A percentile compares a stretch with the other conserved stretches of the same genome.
These are phyloP conservation scores for Mercenaria mercenaria DNA, from an alignment of 1,140 invertebrate species.

Conservation along the genomic window DNA sequence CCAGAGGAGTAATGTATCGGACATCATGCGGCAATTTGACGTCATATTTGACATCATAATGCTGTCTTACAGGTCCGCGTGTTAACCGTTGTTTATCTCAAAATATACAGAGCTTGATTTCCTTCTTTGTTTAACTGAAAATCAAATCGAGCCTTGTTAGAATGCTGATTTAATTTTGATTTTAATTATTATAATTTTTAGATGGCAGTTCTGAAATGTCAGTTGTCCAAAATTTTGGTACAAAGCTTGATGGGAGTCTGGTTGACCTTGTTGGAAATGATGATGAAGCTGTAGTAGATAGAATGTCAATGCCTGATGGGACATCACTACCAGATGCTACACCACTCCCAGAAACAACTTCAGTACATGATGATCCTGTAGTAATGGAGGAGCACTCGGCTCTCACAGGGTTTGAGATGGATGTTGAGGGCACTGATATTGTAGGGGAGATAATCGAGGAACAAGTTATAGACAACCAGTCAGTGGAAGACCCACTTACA, in stretches of 20 bases:
- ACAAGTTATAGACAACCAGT: background rate
- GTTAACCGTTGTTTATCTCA: too few relatives aligned
- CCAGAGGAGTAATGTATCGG: too few relatives aligned
- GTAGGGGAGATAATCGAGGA: background rate
- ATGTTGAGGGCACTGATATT: background rate
- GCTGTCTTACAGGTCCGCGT: too few relatives aligned
- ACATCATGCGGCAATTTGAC: too few relatives aligned
- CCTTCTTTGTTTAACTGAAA: too few relatives aligned
- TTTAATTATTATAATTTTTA: background rate
- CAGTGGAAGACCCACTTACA: conserved; percentile 32
- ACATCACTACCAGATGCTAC: background rate
- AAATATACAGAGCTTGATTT: too few relatives aligned
- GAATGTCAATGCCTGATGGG: background rate
- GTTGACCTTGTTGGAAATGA: background rate
- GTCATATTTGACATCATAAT: too few relatives aligned
- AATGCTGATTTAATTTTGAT: too few relatives aligned
- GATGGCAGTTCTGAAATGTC: background rate
- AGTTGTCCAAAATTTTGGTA: background rate
- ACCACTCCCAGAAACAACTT: background rate
- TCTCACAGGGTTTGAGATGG: background rate
- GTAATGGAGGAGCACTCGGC: background rate
- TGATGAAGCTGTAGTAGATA: background rate
- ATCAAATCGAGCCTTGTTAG: too few relatives aligned
- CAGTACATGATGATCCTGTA: background rate
- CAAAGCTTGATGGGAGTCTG: background rate